phyloP scores from a whole-genome alignment of 2,888 invertebrate genomes.

The Steinernema scapterisci region DNA sequence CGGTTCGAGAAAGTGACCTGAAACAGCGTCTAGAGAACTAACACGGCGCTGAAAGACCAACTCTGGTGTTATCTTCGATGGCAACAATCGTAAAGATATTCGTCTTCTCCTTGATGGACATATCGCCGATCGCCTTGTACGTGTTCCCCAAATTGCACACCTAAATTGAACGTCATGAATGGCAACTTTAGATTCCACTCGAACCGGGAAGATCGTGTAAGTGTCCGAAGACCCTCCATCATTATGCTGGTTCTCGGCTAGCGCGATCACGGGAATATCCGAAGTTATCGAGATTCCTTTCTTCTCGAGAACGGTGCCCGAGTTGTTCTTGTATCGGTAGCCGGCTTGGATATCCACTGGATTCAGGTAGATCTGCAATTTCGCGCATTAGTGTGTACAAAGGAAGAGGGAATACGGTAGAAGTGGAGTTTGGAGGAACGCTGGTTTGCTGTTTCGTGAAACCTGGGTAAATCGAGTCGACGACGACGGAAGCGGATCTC shows the following conservation, averaged over 20 bases:
- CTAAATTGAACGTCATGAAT: not conserved
- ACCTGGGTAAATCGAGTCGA: not conserved
- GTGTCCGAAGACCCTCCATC: slow-evolving; percentile 16
- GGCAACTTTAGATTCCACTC: not conserved
- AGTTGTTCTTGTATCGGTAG: not conserved
- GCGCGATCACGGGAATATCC: not conserved
- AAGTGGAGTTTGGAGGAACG: not conserved
- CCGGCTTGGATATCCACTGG: not conserved
- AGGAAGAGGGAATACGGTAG: not conserved
- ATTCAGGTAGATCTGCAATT: not conserved
- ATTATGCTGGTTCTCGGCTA: slow-evolving; percentile 20
- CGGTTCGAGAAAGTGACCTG: slow-evolving; percentile 16
- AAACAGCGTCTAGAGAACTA: not conserved
- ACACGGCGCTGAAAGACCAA: no score
- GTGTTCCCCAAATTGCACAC: not conserved
- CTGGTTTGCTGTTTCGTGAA: not conserved
- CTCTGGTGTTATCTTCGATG: not conserved
- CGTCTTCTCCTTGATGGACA: not conserved
- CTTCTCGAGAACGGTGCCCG: not conserved
- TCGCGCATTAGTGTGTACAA: not conserved
- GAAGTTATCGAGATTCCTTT: not conserved
- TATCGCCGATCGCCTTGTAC: slow-evolving; percentile 19
- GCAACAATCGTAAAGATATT: slow-evolving; percentile 16
- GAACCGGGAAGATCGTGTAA: slow-evolving; percentile 3
- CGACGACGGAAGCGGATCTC: not conserved